phyloP scores from a whole-genome alignment of 2,113 vertebrate genomes.

The Leptodactylus fuscus region DNA sequence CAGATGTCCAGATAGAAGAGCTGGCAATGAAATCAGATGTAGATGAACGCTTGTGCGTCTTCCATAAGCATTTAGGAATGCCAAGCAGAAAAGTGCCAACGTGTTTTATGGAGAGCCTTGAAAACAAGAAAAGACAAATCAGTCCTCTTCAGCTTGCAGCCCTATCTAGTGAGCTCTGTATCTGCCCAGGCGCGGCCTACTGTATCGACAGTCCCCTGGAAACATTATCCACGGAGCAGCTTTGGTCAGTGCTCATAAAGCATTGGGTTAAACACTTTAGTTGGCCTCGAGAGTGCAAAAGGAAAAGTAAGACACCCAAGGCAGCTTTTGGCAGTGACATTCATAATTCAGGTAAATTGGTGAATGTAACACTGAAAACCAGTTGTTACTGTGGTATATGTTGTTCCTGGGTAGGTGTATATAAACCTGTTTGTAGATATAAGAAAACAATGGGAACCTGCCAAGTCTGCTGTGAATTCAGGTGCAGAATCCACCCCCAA shows the following conservation, averaged over 20 bases:
- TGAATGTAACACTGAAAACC: not conserved
- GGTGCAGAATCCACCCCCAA: too few species aligned
- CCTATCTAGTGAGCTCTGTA: conserved; percentile 62
- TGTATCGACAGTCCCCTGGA: conserved; percentile 63
- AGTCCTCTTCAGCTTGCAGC: conserved; percentile 62
- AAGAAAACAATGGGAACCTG: too few species aligned
- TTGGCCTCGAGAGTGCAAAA: conserved; percentile 55
- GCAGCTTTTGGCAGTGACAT: not conserved
- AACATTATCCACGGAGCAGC: conserved; percentile 59
- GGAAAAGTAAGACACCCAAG: not conserved
- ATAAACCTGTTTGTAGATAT: not conserved
- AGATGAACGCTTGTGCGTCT: conserved; percentile 45
- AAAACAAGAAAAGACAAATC: conserved; percentile 58
- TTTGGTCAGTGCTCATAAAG: conserved; percentile 65
- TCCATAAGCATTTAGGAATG: conserved; percentile 54
- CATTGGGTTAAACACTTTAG: conserved; percentile 65
- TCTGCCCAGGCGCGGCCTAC: conserved; percentile 52
- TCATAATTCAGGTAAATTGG: conserved; percentile 34
- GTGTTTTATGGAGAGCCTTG: conserved; percentile 10
- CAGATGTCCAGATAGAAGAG: conserved; percentile 58
- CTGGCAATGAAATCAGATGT: conserved; percentile 33
- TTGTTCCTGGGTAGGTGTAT: not conserved
- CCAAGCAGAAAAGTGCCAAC: conserved; percentile 22
- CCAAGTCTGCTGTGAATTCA: too few species aligned
- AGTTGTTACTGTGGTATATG: too few species aligned